Base-by-base conservation (phyloP, 2,113 vertebrate genomes). In the Pandion haliaetus region DNA sequence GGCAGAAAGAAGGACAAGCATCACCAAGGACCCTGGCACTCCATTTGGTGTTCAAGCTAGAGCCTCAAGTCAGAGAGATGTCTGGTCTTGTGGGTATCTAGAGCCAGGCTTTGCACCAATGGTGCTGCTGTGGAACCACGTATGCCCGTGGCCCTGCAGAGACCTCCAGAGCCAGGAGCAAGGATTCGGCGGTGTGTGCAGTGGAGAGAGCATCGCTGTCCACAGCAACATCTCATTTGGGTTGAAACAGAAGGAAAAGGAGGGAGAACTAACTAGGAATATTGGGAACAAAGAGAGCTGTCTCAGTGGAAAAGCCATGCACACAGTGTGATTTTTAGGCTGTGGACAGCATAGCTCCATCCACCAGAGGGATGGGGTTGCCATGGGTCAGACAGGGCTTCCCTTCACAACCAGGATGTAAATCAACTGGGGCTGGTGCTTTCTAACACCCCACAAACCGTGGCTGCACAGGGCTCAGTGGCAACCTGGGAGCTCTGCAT, bases 41-140 rank as follows among this genome's bases (percentile, higher is more conserved):
- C 42, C 1, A 0, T 71, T 14, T 54, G 70, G n/a, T n/a, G 13
- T 12, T 67, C 0, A 0, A 57, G 14, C 40, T 17, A 29, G 54
- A 79, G 29, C 31, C 59, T 88, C 1, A 1, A 25, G 14, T 19
- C 72, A 80, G 52, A 49, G 38, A 58, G 7, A 17, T 8, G 21
- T 9, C 31, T 40, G 40, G 12, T 54, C 21, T 49, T 28, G 16
- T 6, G 50, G 29, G 29, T 13, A 3, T 25, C 57, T 23, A 4
- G 2, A 74, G 59, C 21, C 71, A 62, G 72, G 59, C 25, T 73
- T 28, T 78, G 76, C n/a, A 82, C 12, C 25, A 0, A 4, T 9
- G 24, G 23, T 38, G 81, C 84, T 84, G 73, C 65, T 67, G 26
- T 26, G 47, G 61, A 45, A 4, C 26, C 52, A 10, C 0, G 0